Conservation (phyloP, 2,888 invertebrate genomes). For the Clepsis dumicolana region DNA sequence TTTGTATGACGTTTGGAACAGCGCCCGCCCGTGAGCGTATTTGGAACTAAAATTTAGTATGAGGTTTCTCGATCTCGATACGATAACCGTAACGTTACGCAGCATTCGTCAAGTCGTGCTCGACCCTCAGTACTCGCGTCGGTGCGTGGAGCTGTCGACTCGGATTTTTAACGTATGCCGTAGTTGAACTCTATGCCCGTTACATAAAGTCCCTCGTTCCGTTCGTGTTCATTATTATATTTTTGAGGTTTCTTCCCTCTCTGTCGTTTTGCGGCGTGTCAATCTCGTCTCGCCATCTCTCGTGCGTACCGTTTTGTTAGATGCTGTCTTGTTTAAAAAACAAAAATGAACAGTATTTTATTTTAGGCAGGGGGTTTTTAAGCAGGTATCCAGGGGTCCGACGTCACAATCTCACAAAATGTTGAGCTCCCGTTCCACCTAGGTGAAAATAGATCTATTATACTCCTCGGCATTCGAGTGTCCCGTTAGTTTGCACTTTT, state of each 20-base stretch:
- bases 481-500: slow-evolving; percentile 30
- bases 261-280: slow-evolving; percentile 32
- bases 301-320: slow-evolving; percentile 19
- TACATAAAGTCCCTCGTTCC: background rate
- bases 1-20: too few relatives aligned
- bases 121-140: background rate
- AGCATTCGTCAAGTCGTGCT: too few relatives aligned
- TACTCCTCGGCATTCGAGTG: slow-evolving; percentile 4
- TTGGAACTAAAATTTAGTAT: too few relatives aligned
- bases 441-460: slow-evolving; percentile 27
- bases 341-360: background rate
- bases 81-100: too few relatives aligned
- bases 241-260: slow-evolving; percentile 12
- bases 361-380: too few relatives aligned
- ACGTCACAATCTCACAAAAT: background rate
- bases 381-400: background rate
- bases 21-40: too few relatives aligned
- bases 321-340: background rate
- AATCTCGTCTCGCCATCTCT: slow-evolving; percentile 44
- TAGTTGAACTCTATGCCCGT: background rate
- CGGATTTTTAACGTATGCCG: background rate
- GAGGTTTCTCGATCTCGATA: too few relatives aligned
- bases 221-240: slow-evolving; percentile 14
- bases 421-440: background rate
- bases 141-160: background rate